A percentile compares a stretch with the other conserved stretches of the same genome.
Conservation (phyloP, 2,888 invertebrate species). For the Parasteatoda lunata region DNA sequence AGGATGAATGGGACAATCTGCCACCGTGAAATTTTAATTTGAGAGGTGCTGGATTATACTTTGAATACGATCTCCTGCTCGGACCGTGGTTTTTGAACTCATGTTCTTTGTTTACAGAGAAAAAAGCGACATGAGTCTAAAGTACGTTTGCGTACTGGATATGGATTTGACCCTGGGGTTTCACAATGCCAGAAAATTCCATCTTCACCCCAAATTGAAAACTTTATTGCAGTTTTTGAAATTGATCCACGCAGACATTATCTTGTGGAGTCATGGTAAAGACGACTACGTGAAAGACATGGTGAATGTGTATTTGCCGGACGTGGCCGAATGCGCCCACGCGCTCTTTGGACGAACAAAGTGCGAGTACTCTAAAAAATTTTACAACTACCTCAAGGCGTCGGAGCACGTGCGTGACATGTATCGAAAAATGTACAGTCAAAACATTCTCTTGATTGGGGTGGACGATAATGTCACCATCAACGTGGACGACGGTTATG, state of each 20-base stretch:
- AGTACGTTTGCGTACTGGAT: too few relatives aligned
- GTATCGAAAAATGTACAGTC: background rate
- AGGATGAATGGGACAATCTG: background rate
- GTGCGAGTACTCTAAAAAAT: background rate
- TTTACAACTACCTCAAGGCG: background rate
- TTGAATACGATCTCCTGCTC: background rate
- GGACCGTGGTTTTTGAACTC: too few relatives aligned
- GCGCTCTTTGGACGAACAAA: background rate
- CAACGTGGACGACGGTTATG: slow-evolving; percentile 25
- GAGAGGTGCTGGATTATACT: slow-evolving; percentile 21
- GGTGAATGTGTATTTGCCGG: background rate
- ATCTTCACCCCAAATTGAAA: too few relatives aligned
- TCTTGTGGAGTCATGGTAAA: too few relatives aligned
- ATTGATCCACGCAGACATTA: too few relatives aligned
- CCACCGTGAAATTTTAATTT: background rate
- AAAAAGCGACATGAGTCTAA: too few relatives aligned
- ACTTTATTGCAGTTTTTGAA: too few relatives aligned
- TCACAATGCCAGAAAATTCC: too few relatives aligned
- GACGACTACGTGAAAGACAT: too few relatives aligned
- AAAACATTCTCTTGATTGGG: background rate
- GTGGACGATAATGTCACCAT: slow-evolving; percentile 23
- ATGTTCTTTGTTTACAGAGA: too few relatives aligned
- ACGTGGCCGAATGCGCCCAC: background rate
- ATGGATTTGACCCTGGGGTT: background rate
- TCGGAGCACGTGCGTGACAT: slow-evolving; percentile 6